phyloP scores from a whole-genome alignment of 1,140 invertebrate species.

The Rhopalosiphum padi region DNA sequence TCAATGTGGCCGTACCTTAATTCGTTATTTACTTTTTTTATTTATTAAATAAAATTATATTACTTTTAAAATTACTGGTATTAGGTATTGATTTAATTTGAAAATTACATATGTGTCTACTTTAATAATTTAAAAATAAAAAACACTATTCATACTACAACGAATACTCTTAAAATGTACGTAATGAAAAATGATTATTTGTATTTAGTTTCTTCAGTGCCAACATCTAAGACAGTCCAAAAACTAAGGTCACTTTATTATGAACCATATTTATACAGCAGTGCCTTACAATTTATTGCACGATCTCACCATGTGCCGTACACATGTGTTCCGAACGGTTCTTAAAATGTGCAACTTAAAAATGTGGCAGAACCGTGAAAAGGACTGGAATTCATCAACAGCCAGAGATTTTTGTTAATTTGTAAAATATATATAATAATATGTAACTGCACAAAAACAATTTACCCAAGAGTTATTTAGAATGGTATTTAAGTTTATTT shows the following conservation, averaged over 20 bases:
- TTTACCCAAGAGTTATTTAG: background rate
- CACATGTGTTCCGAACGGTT: background rate
- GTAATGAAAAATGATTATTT: slow-evolving; percentile 30
- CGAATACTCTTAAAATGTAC: background rate
- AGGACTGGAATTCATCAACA: background rate
- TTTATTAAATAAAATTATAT: too few species aligned
- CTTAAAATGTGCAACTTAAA: slow-evolving; percentile 5
- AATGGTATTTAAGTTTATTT: slow-evolving; percentile 19
- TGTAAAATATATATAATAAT: background rate
- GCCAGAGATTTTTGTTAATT: slow-evolving; percentile 40
- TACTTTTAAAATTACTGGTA: too few species aligned
- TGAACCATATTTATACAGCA: slow-evolving; percentile 6
- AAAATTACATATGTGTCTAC: too few species aligned
- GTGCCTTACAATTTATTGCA: background rate
- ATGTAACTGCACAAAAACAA: background rate
- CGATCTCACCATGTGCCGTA: background rate
- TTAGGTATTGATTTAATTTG: too few species aligned
- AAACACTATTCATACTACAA: background rate
- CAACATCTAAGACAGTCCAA: slow-evolving; percentile 18
- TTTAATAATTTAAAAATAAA: background rate
- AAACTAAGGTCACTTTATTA: slow-evolving; percentile 28
- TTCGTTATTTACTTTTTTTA: too few species aligned
- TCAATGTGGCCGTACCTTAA: too few species aligned
- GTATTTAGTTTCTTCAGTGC: background rate
- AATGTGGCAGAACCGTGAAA: background rate